phyloP scores from a whole-genome alignment of 37 sponge, comb jelly and placozoan genomes.

The Hormiphora californensis region DNA sequence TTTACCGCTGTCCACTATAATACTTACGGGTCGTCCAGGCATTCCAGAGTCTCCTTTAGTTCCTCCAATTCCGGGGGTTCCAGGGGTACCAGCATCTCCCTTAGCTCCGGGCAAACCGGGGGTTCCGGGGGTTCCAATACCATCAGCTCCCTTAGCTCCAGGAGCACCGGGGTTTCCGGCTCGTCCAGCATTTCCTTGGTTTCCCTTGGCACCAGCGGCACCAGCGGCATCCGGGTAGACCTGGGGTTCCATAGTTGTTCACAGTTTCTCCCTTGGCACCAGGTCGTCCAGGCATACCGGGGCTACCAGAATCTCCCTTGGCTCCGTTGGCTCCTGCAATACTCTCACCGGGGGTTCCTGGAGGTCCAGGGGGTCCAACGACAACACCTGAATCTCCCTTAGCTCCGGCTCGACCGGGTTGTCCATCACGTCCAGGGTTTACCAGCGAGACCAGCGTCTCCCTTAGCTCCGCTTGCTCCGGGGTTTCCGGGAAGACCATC shows the following conservation, averaged over 20 bases:
- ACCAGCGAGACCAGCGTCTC: neutral
- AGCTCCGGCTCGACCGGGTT: conserved; percentile 48
- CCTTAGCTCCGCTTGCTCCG: neutral
- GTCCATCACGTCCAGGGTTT: neutral
- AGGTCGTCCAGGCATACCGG: neutral
- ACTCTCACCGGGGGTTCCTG: conserved; percentile 44
- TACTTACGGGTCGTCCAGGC: neutral
- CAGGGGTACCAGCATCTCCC: neutral
- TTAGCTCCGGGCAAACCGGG: neutral
- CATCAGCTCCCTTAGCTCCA: conserved; percentile 9
- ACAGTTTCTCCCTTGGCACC: conserved; percentile 20
- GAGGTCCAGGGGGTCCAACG: conserved; percentile 57
- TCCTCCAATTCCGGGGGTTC: neutral
- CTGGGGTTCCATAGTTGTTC: neutral
- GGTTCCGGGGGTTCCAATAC: neutral
- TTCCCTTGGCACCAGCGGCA: neutral
- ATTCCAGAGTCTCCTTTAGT: neutral
- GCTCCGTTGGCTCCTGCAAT: neutral
- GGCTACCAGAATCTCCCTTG: neutral
- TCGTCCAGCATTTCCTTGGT: neutral
- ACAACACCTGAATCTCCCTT: conserved; percentile 54
- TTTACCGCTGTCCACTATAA: neutral
- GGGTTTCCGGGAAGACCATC: neutral
- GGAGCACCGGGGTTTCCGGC: neutral
- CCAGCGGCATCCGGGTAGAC: neutral